These are phyloP conservation scores for Zygogramma bicolorata DNA, from an alignment of 2,888 invertebrate genomes.

Conservation along the genomic window DNA sequence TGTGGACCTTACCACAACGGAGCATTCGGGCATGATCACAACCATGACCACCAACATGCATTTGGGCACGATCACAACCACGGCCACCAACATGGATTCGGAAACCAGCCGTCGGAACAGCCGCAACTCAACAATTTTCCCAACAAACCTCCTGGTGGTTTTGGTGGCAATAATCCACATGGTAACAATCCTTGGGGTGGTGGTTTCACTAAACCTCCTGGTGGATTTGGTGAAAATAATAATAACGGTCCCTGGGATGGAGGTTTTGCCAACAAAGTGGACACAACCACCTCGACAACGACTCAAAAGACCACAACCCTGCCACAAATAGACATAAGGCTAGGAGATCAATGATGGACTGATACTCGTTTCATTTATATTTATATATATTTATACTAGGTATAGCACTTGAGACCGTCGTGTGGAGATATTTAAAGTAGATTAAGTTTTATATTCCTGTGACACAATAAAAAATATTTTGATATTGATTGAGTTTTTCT, in stretches of 20 bases:
- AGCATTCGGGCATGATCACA: not conserved
- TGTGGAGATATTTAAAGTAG: not conserved
- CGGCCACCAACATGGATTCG: not conserved
- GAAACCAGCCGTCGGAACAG: not conserved
- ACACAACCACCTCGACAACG: not conserved
- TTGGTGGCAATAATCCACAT: no score
- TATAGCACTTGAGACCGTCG: no score
- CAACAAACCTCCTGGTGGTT: not conserved
- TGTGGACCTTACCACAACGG: not conserved
- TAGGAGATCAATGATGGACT: not conserved
- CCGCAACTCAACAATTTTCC: not conserved
- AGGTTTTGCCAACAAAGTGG: no score
- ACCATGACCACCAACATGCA: not conserved
- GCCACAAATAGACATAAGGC: conserved; percentile 26
- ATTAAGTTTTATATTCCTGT: not conserved
- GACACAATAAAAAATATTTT: no score
- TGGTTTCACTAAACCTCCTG: no score
- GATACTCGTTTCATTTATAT: not conserved
- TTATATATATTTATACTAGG: not conserved
- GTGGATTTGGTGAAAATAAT: not conserved
- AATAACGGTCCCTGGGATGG: not conserved
- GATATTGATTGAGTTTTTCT: no score
- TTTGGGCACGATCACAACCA: not conserved
- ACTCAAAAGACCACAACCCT: not conserved
- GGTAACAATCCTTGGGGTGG: no score